Evolutionary conservation across 2,797 vertebrate genomes (phyloP).

Genomic region (Myripristis jacobus): DNA sequence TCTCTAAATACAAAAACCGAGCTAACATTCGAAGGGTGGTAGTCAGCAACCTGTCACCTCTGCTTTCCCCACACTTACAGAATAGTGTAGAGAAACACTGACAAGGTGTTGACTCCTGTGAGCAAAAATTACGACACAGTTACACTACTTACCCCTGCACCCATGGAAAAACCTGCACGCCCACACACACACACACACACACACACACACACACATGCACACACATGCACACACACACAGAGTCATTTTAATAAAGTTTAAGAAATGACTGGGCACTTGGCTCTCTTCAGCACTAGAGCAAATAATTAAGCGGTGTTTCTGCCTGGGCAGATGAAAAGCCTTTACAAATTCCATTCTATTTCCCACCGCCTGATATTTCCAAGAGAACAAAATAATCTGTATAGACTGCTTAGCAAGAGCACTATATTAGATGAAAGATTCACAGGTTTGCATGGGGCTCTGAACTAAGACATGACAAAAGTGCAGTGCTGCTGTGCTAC

Average conservation of each 20-base stretch:
- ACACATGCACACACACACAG: constrained; percentile 35
- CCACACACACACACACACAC: constrained; percentile 12
- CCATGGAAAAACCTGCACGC: constrained; percentile 34
- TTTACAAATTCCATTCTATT: constrained; percentile 60
- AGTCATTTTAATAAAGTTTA: constrained; percentile 53
- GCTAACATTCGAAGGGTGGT: constrained; percentile 51
- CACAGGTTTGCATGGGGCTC: constrained; percentile 77
- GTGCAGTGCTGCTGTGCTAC: constrained; percentile 70
- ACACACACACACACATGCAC: background rate
- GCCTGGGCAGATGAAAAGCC: constrained; percentile 51
- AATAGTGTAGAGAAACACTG: constrained; percentile 65
- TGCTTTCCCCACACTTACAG: constrained; percentile 64
- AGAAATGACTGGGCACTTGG: constrained; percentile 56
- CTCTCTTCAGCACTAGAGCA: constrained; percentile 58
- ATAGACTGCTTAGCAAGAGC: constrained; percentile 62
- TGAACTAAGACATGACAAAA: constrained; percentile 80
- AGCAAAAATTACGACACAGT: constrained; percentile 57
- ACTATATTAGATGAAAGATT: constrained; percentile 79
- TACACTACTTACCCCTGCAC: constrained; percentile 44
- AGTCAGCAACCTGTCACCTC: constrained; percentile 64
- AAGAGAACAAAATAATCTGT: constrained; percentile 72
- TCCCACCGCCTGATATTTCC: constrained; percentile 66
- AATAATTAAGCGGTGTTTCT: constrained; percentile 72
- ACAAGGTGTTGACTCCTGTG: constrained; percentile 71
- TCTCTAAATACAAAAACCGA: constrained; percentile 37